phyloP scores from a whole-genome alignment of 1,140 invertebrate species.

The Heliconius melpomene region DNA sequence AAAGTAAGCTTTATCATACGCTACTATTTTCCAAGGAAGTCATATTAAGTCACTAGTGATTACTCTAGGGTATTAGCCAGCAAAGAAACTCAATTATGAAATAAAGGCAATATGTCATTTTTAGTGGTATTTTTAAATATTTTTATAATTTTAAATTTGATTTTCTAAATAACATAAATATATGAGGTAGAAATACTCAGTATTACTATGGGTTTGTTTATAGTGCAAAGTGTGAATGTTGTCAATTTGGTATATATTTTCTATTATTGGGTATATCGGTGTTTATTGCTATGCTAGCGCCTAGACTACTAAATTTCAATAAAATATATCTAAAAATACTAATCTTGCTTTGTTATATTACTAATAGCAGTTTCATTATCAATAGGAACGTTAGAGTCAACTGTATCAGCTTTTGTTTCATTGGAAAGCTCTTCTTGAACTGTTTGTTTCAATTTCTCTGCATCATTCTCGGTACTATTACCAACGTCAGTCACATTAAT shows the following conservation, averaged over 20 bases:
- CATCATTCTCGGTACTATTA: constrained; percentile 31
- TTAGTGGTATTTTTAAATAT: not conserved
- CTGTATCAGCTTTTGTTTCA: not conserved
- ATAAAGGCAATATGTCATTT: not conserved
- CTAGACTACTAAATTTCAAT: constrained; percentile 6
- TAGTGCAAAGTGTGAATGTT: not conserved
- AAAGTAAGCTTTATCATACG: no score
- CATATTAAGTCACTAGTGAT: no score
- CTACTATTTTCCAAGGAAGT: no score
- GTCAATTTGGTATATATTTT: not conserved
- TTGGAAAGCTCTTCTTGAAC: constrained; percentile 33
- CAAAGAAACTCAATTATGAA: not conserved
- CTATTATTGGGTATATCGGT: not conserved
- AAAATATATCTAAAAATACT: constrained; percentile 25
- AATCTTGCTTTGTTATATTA: constrained; percentile 20
- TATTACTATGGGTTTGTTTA: not conserved
- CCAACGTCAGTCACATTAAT: constrained; percentile 37
- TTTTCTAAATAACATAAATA: not conserved
- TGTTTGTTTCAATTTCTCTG: constrained; percentile 34
- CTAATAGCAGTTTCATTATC: constrained; percentile 21
- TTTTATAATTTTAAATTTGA: not conserved
- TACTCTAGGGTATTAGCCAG: not conserved
- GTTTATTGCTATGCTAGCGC: not conserved
- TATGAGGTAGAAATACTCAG: not conserved
- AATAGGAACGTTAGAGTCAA: constrained; percentile 32